These are phyloP conservation scores for Pissodes strobi DNA, from an alignment of 1,140 invertebrate genomes.

Conservation along the genomic window DNA sequence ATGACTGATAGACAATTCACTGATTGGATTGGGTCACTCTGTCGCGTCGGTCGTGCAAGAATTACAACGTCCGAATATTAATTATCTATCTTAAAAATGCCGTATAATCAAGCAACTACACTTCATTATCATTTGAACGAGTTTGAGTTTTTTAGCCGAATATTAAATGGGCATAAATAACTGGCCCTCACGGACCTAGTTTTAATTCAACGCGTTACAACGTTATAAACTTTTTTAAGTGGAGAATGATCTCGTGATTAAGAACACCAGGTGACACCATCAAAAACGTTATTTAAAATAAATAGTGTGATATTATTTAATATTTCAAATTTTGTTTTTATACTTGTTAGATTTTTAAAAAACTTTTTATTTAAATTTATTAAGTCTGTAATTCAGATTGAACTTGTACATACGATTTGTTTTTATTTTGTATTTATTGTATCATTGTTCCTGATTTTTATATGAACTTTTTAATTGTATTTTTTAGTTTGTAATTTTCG, in stretches of 20 bases:
- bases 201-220: not conserved
- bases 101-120: too few species aligned
- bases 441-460: conserved; percentile 53
- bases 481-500: conserved; percentile 19
- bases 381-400: conserved; percentile 35
- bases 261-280: conserved; percentile 47
- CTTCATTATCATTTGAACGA: too few species aligned
- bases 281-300: conserved; percentile 43
- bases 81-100: too few species aligned
- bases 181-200: conserved; percentile 7
- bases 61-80: too few species aligned
- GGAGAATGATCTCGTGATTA: conserved; percentile 51
- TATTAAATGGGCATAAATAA: too few species aligned
- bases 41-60: too few species aligned
- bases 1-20: too few species aligned
- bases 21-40: too few species aligned
- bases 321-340: conserved; percentile 53
- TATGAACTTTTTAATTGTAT: conserved; percentile 34
- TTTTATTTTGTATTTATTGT: conserved; percentile 53
- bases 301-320: conserved; percentile 56
- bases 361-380: conserved; percentile 41
- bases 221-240: conserved; percentile 1
- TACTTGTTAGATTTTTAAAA: conserved; percentile 51
- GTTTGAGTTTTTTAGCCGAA: too few species aligned
- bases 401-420: conserved; percentile 49